These are phyloP conservation scores for Dasyornis broadbenti DNA, from an alignment of 2,113 vertebrate genomes.

Conservation along the genomic window DNA sequence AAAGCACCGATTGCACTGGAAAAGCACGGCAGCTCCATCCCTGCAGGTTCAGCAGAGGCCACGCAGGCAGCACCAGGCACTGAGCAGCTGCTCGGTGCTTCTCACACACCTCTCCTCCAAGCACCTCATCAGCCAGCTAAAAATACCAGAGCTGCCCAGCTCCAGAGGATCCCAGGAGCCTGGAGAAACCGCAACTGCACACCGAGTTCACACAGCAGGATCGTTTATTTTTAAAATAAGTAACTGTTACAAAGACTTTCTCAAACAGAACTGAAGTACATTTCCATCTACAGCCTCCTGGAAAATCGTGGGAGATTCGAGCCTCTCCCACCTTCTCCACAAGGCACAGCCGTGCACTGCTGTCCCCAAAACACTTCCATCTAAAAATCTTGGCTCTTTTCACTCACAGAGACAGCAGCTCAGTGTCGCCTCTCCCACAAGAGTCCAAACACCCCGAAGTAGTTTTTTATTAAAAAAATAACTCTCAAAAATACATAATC, in stretches of 20 bases:
- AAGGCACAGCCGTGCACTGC: not conserved
- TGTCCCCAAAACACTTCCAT: not conserved
- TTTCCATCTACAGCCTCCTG: not conserved
- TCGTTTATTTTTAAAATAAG: constrained; percentile 66
- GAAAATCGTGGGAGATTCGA: not conserved
- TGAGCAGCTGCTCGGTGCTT: not conserved
- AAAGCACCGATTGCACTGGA: not conserved
- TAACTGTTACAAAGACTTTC: not conserved
- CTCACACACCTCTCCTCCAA: not conserved
- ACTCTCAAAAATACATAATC: not conserved
- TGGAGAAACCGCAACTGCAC: not conserved
- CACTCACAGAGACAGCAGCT: not conserved
- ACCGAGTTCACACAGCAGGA: constrained; percentile 11
- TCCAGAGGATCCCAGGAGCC: not conserved
- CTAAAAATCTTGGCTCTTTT: not conserved
- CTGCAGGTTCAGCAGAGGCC: not conserved
- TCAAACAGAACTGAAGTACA: not conserved
- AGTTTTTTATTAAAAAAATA: not conserved
- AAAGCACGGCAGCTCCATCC: not conserved
- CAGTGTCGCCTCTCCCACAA: not conserved
- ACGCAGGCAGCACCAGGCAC: not conserved
- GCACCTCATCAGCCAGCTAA: not conserved
- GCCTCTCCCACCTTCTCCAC: not conserved
- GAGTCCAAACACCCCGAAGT: not conserved
- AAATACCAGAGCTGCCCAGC: not conserved